Evolutionary conservation across 1,140 invertebrate genomes (phyloP).

Genomic region (Dysdera silvatica): DNA sequence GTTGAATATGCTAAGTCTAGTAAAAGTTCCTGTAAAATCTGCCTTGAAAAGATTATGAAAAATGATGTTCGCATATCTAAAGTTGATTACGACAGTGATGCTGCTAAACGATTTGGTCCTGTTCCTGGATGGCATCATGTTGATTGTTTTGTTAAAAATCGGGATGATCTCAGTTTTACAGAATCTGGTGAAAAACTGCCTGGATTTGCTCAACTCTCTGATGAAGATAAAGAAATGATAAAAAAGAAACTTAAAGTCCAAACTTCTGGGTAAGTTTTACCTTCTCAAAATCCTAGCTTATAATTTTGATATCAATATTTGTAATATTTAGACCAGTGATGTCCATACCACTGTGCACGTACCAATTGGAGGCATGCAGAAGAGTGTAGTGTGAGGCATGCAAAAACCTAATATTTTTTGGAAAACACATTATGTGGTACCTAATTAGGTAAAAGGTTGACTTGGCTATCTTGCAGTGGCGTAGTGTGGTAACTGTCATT

Average conservation of each 20-base stretch:
- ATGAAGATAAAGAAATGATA: slow-evolving; percentile 64
- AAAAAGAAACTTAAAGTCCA: slow-evolving; percentile 61
- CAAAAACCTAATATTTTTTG: no score
- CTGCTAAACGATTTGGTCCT: slow-evolving; percentile 67
- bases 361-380: slow-evolving; percentile 53
- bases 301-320: no score
- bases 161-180: slow-evolving; percentile 66
- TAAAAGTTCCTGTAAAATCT: slow-evolving; percentile 69
- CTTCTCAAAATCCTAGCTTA: slow-evolving; percentile 58
- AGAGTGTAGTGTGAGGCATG: not conserved
- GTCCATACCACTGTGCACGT: no score
- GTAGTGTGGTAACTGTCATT: no score
- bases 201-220: slow-evolving; percentile 61
- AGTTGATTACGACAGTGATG: slow-evolving; percentile 73
- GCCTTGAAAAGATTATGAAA: slow-evolving; percentile 78
- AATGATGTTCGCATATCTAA: slow-evolving; percentile 72
- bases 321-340: no score
- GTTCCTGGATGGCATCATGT: slow-evolving; percentile 75
- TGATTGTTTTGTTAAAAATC: slow-evolving; percentile 77
- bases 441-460: no score
- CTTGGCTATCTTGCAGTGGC: no score
- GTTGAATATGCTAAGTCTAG: slow-evolving; percentile 85
- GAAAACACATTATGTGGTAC: not conserved
- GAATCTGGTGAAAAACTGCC: slow-evolving; percentile 60
- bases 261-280: slow-evolving; percentile 35